These are phyloP conservation scores for Grus americana DNA, from an alignment of 2,113 vertebrate species.

Conservation along the genomic window DNA sequence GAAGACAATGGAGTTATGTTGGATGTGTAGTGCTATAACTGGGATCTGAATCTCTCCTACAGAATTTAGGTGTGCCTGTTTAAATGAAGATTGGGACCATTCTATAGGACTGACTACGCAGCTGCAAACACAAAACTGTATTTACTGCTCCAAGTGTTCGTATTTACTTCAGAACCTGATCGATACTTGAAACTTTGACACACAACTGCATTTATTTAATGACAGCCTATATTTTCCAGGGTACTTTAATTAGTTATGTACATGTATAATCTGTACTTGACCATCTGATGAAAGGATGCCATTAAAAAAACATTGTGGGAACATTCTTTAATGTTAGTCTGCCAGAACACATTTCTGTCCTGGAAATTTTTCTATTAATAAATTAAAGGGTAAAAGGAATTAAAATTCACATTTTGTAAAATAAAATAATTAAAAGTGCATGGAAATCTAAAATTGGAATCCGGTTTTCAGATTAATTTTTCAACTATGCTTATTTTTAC, in stretches of 20 bases:
- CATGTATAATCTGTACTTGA: not conserved
- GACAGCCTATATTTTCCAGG: not conserved
- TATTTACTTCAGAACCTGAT: not conserved
- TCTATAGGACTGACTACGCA: not conserved
- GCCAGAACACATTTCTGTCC: not conserved
- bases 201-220: not conserved
- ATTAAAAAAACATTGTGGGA: not conserved
- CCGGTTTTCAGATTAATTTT: not conserved
- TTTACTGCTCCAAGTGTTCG: not conserved
- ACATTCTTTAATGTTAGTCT: not conserved
- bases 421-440: not conserved
- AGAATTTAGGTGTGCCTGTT: not conserved
- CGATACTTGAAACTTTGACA: not conserved
- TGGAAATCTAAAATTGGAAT: not conserved
- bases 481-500: not conserved
- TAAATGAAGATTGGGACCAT: not conserved
- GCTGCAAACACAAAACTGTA: not conserved
- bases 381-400: not conserved
- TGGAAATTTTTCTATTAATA: not conserved
- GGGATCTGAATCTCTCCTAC: not conserved
- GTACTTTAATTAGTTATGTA: not conserved
- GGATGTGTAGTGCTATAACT: not conserved
- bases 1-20: conserved; percentile 10
- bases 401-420: not conserved
- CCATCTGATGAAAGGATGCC: not conserved